These are phyloP conservation scores for Athalia cordata DNA, from an alignment of 2,888 invertebrate species.

Conservation along the genomic window DNA sequence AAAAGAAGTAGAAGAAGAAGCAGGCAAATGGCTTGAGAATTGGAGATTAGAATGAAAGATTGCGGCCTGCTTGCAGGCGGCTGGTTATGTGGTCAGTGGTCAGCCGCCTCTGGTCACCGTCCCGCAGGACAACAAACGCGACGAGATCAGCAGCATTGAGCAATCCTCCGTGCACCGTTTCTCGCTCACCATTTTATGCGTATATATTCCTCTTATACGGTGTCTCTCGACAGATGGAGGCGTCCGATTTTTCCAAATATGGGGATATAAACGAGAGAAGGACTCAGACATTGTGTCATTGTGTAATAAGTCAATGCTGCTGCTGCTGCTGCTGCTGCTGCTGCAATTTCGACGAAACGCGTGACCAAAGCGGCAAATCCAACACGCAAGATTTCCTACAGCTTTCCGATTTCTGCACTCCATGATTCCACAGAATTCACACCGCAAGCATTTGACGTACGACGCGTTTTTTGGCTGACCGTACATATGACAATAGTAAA, in stretches of 20 bases:
- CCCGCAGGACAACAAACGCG: background rate
- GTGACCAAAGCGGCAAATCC: too few species aligned
- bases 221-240: slow-evolving; percentile 61
- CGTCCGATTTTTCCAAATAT: slow-evolving; percentile 70
- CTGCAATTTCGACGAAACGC: slow-evolving; percentile 2
- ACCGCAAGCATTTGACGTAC: too few species aligned
- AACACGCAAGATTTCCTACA: too few species aligned
- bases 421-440: too few species aligned
- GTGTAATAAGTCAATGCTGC: slow-evolving; percentile 67
- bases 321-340: slow-evolving; percentile 57
- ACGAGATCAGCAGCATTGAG: slow-evolving; percentile 60
- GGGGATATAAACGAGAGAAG: slow-evolving; percentile 65
- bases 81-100: background rate
- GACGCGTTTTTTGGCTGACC: too few species aligned
- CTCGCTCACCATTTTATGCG: background rate
- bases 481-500: too few species aligned
- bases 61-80: slow-evolving; percentile 1
- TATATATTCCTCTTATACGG: slow-evolving; percentile 29
- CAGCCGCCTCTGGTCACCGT: background rate
- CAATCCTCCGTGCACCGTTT: slow-evolving; percentile 66
- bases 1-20: slow-evolving; percentile 7
- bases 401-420: too few species aligned
- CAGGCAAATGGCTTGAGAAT: slow-evolving; percentile 41
- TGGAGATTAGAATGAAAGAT: slow-evolving; percentile 38
- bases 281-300: slow-evolving; percentile 56